These are phyloP conservation scores for Alcedo quadribrachys DNA, from an alignment of 2,797 vertebrate genomes.

Conservation along the genomic window DNA sequence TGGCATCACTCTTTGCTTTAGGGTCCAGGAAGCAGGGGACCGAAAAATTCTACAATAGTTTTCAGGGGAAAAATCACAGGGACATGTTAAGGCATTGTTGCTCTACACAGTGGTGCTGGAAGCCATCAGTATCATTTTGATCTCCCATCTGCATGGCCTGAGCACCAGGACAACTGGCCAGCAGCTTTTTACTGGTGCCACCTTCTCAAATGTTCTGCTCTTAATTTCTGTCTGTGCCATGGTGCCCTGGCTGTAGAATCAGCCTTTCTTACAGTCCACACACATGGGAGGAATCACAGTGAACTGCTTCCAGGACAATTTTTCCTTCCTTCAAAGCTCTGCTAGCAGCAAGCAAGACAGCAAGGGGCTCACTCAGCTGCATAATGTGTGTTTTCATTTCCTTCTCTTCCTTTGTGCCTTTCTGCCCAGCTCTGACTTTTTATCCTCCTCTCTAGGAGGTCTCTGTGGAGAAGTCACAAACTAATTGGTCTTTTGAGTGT, in stretches of 20 bases:
- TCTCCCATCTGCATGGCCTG: neutral
- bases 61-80: neutral
- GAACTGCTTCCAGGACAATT: neutral
- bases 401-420: neutral
- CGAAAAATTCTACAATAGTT: rapidly evolving
- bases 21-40: neutral
- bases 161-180: neutral
- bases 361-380: neutral
- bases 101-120: neutral
- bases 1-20: neutral
- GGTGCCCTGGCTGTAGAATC: neutral
- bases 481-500: neutral
- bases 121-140: neutral
- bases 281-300: neutral
- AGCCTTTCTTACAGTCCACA: neutral
- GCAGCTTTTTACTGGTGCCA: neutral
- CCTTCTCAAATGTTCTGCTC: neutral
- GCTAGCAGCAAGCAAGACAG: neutral
- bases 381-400: neutral
- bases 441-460: neutral
- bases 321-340: neutral
- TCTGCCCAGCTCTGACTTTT: neutral
- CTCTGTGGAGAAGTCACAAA: neutral
- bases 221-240: neutral
- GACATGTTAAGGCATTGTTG: neutral